phyloP scores from a whole-genome alignment of 1,140 invertebrate species.

The Bombus superbus region DNA sequence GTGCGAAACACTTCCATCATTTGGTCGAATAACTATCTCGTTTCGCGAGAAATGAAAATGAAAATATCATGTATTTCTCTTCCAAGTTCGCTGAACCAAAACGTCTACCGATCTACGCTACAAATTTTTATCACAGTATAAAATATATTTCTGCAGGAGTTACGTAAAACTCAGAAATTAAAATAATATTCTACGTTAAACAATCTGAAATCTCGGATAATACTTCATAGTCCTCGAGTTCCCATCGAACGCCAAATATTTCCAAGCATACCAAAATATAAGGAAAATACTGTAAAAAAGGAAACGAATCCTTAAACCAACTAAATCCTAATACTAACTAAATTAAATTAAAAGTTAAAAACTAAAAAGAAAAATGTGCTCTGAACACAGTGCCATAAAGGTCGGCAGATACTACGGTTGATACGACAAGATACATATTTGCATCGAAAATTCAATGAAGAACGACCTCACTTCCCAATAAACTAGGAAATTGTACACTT shows the following conservation, averaged over 20 bases:
- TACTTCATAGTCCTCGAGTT: too few species aligned
- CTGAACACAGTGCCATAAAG: background rate
- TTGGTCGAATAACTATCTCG: too few species aligned
- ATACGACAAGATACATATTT: too few species aligned
- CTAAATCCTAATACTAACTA: background rate
- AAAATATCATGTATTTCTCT: background rate
- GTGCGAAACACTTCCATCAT: too few species aligned
- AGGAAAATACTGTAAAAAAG: background rate
- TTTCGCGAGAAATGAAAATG: background rate
- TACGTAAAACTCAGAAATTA: background rate
- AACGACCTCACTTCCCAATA: background rate
- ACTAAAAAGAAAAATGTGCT: background rate
- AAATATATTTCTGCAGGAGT: background rate
- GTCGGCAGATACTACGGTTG: too few species aligned
- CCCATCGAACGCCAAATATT: background rate
- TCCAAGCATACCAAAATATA: background rate
- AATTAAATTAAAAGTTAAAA: background rate
- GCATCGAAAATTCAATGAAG: background rate
- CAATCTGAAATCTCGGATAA: background rate
- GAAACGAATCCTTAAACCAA: background rate
- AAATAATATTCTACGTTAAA: too few species aligned
- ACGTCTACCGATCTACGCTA: background rate
- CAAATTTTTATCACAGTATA: background rate
- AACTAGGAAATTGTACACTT: conserved; percentile 1
- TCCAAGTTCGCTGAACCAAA: background rate